A percentile compares a stretch with the other conserved stretches of the same genome.
Conservation (phyloP, 1,140 invertebrate species). For the Brachionus sp. region DNA sequence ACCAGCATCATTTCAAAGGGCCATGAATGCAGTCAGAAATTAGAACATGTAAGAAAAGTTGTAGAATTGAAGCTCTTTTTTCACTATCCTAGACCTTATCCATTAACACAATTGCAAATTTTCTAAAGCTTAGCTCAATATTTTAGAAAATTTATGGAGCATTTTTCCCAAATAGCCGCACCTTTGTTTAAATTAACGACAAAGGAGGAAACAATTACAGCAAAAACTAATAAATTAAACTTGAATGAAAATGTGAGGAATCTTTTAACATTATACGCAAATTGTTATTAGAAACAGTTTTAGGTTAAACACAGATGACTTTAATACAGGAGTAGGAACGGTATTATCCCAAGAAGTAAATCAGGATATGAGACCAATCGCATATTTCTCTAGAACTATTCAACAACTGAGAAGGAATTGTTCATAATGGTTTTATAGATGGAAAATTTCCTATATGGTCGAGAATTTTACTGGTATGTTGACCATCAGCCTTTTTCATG, state of each 20-base stretch:
- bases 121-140: too few relatives aligned
- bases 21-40: background rate
- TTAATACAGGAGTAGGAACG: background rate
- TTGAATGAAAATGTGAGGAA: background rate
- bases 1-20: background rate
- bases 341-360: background rate
- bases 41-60: background rate
- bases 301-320: background rate
- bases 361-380: too few relatives aligned
- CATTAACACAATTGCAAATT: too few relatives aligned
- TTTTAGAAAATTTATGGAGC: background rate
- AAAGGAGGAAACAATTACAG: constrained; percentile 1
- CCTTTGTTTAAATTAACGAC: background rate
- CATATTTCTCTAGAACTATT: background rate
- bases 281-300: background rate
- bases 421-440: too few relatives aligned
- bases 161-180: background rate
- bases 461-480: too few relatives aligned
- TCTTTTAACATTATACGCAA: background rate
- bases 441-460: too few relatives aligned
- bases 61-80: too few relatives aligned
- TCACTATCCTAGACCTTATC: too few relatives aligned
- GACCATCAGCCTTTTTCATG: too few relatives aligned
- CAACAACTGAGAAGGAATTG: too few relatives aligned
- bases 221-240: background rate